Evolutionary conservation across 2,113 vertebrate genomes (phyloP).

Genomic region (Aramus guarauna): DNA sequence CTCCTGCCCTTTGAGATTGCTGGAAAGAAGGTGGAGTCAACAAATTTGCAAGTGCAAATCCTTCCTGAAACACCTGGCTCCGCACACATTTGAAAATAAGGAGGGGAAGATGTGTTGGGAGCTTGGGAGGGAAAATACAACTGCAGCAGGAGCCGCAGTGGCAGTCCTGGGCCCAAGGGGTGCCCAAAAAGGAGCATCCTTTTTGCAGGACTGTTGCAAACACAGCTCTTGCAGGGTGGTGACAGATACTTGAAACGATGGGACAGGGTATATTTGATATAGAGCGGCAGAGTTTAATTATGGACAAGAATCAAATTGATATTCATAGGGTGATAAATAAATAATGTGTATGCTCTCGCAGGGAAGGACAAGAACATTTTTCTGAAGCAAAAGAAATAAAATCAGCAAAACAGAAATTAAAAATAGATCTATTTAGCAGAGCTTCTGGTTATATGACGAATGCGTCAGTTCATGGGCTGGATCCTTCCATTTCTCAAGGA

Average conservation of each 20-base stretch:
- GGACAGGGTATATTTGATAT: not conserved
- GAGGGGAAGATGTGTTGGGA: not conserved
- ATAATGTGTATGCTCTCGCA: conserved; percentile 44
- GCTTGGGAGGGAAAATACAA: not conserved
- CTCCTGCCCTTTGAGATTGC: not conserved
- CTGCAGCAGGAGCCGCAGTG: not conserved
- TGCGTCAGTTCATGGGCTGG: not conserved
- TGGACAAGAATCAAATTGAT: conserved; percentile 49
- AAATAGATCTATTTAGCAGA: conserved; percentile 28
- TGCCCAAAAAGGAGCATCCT: not conserved
- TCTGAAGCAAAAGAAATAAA: conserved; percentile 55
- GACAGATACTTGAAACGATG: not conserved
- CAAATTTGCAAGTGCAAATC: not conserved
- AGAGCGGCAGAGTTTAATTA: conserved; percentile 34
- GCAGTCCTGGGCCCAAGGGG: not conserved
- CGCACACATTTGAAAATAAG: not conserved
- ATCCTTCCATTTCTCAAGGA: not conserved
- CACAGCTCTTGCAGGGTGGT: not conserved
- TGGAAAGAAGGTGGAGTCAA: not conserved
- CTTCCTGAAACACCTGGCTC: not conserved
- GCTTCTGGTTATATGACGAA: not conserved
- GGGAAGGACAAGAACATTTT: conserved; percentile 38
- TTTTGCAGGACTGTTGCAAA: not conserved
- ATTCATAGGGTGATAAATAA: conserved; percentile 60
- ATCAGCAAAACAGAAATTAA: conserved; percentile 60